A percentile compares a stretch with the other conserved stretches of the same genome.
phyloP scores from a whole-genome alignment of 2,113 vertebrate genomes.

The Girardinichthys multiradiatus region DNA sequence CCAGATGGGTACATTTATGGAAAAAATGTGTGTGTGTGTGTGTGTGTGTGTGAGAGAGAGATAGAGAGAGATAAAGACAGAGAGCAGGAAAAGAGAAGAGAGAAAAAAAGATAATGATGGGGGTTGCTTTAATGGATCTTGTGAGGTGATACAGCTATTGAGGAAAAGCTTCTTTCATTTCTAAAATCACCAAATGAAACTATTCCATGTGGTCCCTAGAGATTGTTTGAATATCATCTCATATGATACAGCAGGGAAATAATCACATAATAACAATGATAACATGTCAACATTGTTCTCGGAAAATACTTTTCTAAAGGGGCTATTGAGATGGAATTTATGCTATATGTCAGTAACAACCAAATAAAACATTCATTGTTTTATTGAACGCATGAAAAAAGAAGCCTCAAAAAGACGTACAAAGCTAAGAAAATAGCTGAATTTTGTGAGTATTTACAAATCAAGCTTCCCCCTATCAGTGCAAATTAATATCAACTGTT shows the following conservation, averaged over 20 bases:
- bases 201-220: neutral
- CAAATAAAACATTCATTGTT: neutral
- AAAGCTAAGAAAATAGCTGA: neutral
- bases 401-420: neutral
- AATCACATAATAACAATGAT: neutral
- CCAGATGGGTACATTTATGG: slow-evolving; percentile 78
- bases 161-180: slow-evolving; percentile 47
- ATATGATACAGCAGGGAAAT: neutral
- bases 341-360: neutral
- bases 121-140: slow-evolving; percentile 64
- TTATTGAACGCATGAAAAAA: neutral
- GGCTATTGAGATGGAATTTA: neutral
- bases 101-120: slow-evolving; percentile 6
- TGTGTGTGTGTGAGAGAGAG: slow-evolving; percentile 35
- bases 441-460: neutral
- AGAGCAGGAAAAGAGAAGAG: neutral
- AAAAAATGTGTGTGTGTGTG: slow-evolving; percentile 39
- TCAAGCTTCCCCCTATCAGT: neutral
- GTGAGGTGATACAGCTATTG: slow-evolving; percentile 61
- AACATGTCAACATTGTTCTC: neutral
- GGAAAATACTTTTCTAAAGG: neutral
- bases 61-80: neutral
- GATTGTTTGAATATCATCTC: neutral
- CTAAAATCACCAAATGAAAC: slow-evolving; percentile 23
- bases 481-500: neutral